A percentile compares a stretch with the other conserved stretches of the same genome.
These are phyloP conservation scores for Drosophila insularis DNA, from an alignment of 1,140 invertebrate genomes.

Conservation along the genomic window DNA sequence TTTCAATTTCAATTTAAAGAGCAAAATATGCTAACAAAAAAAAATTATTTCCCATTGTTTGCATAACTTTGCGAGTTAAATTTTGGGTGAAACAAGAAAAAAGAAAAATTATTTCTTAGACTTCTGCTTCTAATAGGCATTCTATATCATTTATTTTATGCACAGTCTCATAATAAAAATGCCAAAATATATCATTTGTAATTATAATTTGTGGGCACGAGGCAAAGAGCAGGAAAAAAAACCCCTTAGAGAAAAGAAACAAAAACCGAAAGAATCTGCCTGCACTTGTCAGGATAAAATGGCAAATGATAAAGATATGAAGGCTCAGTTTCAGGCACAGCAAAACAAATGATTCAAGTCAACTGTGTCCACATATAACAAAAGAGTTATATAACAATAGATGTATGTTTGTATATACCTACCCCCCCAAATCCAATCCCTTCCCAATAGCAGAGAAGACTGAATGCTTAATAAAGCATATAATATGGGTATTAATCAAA, in stretches of 20 bases:
- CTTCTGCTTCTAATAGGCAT: slow-evolving; percentile 43
- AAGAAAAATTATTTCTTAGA: too few species aligned
- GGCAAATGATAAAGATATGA: slow-evolving; percentile 41
- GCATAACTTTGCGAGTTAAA: neutral
- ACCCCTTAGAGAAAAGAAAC: neutral
- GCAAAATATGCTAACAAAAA: neutral
- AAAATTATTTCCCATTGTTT: neutral
- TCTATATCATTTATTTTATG: slow-evolving; percentile 62
- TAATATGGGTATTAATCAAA: slow-evolving; percentile 80
- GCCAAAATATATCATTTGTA: slow-evolving; percentile 63
- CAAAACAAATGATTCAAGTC: slow-evolving; percentile 65
- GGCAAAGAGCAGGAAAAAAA: neutral
- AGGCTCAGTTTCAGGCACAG: slow-evolving; percentile 6
- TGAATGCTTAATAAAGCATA: slow-evolving; percentile 75
- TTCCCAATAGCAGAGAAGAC: slow-evolving; percentile 11
- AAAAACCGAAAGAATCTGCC: slow-evolving; percentile 17
- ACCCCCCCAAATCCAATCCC: neutral
- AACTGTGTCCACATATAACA: slow-evolving; percentile 50
- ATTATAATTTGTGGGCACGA: slow-evolving; percentile 52
- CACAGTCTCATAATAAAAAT: slow-evolving; percentile 64
- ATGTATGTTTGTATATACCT: neutral
- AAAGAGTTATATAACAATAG: slow-evolving; percentile 71
- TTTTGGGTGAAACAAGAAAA: neutral
- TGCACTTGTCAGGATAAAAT: slow-evolving; percentile 49
- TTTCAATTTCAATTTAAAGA: neutral